phyloP scores from a whole-genome alignment of 2,888 invertebrate species.

The Caenorhabditis drosophilae region DNA sequence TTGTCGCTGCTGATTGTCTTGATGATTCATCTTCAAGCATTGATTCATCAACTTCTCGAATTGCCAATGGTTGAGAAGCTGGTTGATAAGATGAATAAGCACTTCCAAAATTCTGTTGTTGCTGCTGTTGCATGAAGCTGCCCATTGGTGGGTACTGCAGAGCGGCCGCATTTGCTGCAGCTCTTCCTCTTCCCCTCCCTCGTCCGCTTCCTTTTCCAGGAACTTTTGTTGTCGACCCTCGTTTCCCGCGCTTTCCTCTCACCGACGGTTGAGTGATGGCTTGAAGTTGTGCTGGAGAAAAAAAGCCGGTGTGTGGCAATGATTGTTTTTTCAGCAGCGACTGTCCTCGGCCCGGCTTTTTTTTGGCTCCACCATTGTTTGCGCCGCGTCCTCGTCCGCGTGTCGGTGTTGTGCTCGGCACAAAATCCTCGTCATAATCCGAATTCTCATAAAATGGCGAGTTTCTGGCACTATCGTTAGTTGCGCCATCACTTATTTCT shows the following conservation, averaged over 20 bases:
- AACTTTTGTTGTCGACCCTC: conserved; percentile 25
- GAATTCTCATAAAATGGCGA: conserved; percentile 47
- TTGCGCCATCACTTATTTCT: conserved; percentile 31
- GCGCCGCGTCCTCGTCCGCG: conserved; percentile 23
- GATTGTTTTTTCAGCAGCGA: conserved; percentile 31
- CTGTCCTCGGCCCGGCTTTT: conserved; percentile 48
- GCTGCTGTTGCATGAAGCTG: conserved; percentile 12
- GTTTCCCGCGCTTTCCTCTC: conserved; percentile 50
- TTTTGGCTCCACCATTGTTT: conserved; percentile 43
- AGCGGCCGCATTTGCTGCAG: neutral
- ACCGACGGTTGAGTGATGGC: conserved; percentile 7
- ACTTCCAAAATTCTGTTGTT: conserved; percentile 12
- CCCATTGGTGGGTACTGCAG: neutral
- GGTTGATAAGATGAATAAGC: neutral
- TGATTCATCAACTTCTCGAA: conserved; percentile 43
- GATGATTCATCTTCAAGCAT: conserved; percentile 23
- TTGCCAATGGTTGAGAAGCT: conserved; percentile 1
- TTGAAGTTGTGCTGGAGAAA: conserved; percentile 32
- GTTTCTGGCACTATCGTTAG: conserved; percentile 44
- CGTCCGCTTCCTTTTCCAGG: conserved; percentile 40
- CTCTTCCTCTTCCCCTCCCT: conserved; percentile 35
- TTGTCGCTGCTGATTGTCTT: conserved; percentile 13
- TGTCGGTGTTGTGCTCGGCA: conserved; percentile 38
- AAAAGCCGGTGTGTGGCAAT: conserved; percentile 36
- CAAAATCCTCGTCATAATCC: conserved; percentile 54